phyloP scores from a whole-genome alignment of 2,797 vertebrate species.

The Pseudochaenichthys georgianus region DNA sequence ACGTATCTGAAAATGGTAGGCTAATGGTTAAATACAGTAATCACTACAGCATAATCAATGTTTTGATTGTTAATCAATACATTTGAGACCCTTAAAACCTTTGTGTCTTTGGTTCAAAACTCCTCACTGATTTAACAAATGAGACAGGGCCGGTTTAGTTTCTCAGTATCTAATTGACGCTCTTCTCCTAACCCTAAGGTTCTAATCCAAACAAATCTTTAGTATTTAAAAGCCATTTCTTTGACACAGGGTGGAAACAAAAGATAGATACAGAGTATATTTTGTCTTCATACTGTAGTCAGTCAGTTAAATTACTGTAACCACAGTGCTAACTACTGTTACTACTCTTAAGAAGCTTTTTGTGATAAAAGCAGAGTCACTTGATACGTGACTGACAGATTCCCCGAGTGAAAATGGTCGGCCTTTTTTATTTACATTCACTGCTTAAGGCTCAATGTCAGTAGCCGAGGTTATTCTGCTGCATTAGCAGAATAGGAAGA shows the following conservation, averaged over 20 bases:
- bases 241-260: constrained; percentile 28
- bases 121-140: neutral
- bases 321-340: constrained; percentile 37
- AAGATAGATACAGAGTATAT: constrained; percentile 43
- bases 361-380: constrained; percentile 60
- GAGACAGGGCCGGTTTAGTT: constrained; percentile 2
- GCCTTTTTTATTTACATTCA: constrained; percentile 71
- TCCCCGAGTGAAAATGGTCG: constrained; percentile 51
- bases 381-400: constrained; percentile 67
- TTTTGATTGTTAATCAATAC: neutral
- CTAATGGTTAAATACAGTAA: neutral
- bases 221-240: constrained; percentile 24
- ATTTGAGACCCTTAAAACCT: neutral
- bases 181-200: constrained; percentile 1
- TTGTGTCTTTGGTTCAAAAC: constrained; percentile 16
- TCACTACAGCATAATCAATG: neutral
- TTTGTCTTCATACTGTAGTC: constrained; percentile 21
- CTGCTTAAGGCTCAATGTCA: constrained; percentile 67
- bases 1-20: neutral
- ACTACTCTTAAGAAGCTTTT: constrained; percentile 34
- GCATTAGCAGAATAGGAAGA: constrained; percentile 73
- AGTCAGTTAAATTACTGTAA: constrained; percentile 57
- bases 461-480: constrained; percentile 72
- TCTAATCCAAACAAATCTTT: constrained; percentile 19
- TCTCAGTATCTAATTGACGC: constrained; percentile 8